A percentile compares a stretch with the other conserved stretches of the same genome.
These are phyloP conservation scores for Melieria omissa DNA, from an alignment of 2,888 invertebrate genomes.

Conservation along the genomic window DNA sequence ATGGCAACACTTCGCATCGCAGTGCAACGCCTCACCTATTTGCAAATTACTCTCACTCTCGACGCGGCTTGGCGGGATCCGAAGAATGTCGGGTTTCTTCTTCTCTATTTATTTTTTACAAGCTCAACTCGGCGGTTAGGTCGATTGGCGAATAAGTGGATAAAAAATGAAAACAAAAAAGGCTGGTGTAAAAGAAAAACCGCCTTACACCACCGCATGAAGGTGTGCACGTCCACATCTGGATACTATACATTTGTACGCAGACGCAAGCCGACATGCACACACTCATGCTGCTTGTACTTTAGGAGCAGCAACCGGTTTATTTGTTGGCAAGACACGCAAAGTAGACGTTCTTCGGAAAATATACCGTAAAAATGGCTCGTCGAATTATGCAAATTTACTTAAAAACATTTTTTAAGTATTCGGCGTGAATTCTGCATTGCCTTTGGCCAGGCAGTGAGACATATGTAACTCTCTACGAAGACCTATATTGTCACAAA, in stretches of 20 bases:
- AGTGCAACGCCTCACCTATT: constrained; percentile 24
- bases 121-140: background rate
- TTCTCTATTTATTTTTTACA: background rate
- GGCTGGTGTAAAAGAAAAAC: constrained; percentile 5
- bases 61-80: background rate
- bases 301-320: constrained; percentile 30
- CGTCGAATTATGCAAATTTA: too few relatives aligned
- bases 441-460: too few relatives aligned
- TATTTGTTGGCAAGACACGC: background rate
- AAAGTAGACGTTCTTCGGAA: too few relatives aligned
- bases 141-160: too few relatives aligned
- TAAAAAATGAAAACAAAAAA: constrained; percentile 17
- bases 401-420: too few relatives aligned
- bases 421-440: too few relatives aligned
- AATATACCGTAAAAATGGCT: too few relatives aligned
- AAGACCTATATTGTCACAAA: too few relatives aligned
- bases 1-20: constrained; percentile 7
- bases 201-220: background rate
- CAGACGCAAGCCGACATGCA: too few relatives aligned
- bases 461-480: too few relatives aligned
- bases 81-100: constrained; percentile 15
- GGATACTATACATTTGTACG: too few relatives aligned
- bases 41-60: constrained; percentile 44
- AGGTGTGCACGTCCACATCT: background rate
- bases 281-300: too few relatives aligned